Evolutionary conservation across 2,888 invertebrate species (phyloP).

Genomic region (Macropis europaea): DNA sequence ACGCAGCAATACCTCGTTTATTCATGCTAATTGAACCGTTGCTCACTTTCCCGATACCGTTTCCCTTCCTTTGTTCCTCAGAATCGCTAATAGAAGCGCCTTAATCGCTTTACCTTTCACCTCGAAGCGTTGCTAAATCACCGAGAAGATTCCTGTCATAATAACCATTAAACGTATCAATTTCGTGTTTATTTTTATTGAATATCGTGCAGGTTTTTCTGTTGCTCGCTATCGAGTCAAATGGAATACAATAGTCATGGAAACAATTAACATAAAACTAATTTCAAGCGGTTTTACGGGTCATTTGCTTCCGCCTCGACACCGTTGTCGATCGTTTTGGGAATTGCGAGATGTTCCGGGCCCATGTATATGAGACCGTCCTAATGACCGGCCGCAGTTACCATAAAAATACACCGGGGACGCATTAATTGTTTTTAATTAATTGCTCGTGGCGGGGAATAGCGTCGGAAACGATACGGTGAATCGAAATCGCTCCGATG

Average conservation of each 20-base stretch:
- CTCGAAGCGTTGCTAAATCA: too few relatives aligned
- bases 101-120: not conserved
- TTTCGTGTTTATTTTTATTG: too few relatives aligned
- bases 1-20: not conserved
- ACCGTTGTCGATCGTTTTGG: slow-evolving; percentile 10
- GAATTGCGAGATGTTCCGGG: slow-evolving; percentile 9
- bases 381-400: slow-evolving; percentile 10
- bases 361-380: slow-evolving; percentile 14
- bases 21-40: not conserved
- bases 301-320: not conserved
- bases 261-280: too few relatives aligned
- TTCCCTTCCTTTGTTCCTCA: not conserved
- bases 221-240: too few relatives aligned
- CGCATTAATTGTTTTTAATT: slow-evolving; percentile 51
- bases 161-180: too few relatives aligned
- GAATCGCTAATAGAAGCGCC: too few relatives aligned
- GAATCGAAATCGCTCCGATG: not conserved
- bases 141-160: too few relatives aligned
- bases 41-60: not conserved
- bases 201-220: too few relatives aligned
- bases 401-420: slow-evolving; percentile 45
- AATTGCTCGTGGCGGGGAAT: slow-evolving; percentile 3
- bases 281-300: not conserved
- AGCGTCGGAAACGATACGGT: not conserved
- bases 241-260: too few relatives aligned